phyloP scores from a whole-genome alignment of 2,888 invertebrate species.

The Tubulanus polymorphus region DNA sequence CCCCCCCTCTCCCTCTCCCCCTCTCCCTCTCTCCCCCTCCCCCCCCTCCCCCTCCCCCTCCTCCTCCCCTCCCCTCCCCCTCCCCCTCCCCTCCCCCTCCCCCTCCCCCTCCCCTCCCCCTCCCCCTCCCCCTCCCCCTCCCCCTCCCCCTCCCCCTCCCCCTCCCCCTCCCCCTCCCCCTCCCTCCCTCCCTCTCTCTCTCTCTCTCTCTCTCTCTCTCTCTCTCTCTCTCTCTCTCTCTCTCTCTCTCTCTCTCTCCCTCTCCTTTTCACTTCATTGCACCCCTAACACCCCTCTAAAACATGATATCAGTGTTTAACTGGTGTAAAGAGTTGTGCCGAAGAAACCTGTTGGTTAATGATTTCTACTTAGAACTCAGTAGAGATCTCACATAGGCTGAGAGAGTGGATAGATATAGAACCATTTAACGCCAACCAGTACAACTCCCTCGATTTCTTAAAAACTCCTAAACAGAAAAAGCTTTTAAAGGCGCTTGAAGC shows the following conservation, averaged over 20 bases:
- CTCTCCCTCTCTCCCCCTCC: slow-evolving; percentile 5
- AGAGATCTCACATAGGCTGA: too few species aligned
- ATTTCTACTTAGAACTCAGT: too few species aligned
- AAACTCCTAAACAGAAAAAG: too few species aligned
- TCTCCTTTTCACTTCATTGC: slow-evolving; percentile 1
- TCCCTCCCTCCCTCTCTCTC: slow-evolving; percentile 2
- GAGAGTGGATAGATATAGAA: too few species aligned
- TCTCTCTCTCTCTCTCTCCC: slow-evolving; percentile 9
- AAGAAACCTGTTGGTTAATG: too few species aligned
- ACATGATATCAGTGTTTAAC: not conserved
- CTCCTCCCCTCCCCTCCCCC: slow-evolving; percentile 67
- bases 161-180: slow-evolving; percentile 6
- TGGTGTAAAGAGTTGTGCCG: not conserved
- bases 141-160: too few species aligned
- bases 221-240: slow-evolving; percentile 10
- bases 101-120: slow-evolving; percentile 7
- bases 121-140: slow-evolving; percentile 11
- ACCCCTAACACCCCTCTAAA: slow-evolving; percentile 4
- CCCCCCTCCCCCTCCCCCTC: slow-evolving; percentile 55
- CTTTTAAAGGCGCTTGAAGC: too few species aligned
- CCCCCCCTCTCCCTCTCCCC: slow-evolving; percentile 5
- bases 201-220: slow-evolving; percentile 13
- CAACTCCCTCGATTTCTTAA: too few species aligned
- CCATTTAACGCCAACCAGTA: too few species aligned
- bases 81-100: slow-evolving; percentile 46